These are phyloP conservation scores for Lepidurus couesii DNA, from an alignment of 1,140 invertebrate genomes.

Conservation along the genomic window DNA sequence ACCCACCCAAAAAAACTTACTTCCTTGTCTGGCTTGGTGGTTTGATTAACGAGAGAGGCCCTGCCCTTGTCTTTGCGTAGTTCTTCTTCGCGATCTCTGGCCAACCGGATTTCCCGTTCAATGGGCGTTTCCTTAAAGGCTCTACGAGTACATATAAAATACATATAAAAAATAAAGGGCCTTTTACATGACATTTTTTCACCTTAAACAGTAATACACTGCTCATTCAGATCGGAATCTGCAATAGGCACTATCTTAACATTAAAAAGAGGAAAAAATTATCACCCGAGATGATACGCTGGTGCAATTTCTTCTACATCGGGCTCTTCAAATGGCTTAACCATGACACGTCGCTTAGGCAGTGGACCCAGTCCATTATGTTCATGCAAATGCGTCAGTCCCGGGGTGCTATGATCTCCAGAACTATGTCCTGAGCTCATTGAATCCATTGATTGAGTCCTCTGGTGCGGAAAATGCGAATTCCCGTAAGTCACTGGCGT, in stretches of 20 bases:
- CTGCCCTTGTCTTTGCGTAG: constrained; percentile 46
- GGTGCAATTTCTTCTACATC: constrained; percentile 40
- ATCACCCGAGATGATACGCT: constrained; percentile 39
- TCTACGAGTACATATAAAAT: constrained; percentile 34
- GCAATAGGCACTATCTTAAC: neutral
- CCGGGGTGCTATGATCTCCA: constrained; percentile 36
- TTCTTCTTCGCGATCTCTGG: constrained; percentile 52
- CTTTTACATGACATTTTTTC: too few relatives aligned
- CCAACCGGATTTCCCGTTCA: constrained; percentile 52
- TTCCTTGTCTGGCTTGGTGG: constrained; percentile 29
- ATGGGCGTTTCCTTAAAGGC: constrained; percentile 52
- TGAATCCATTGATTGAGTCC: constrained; percentile 42
- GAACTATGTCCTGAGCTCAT: constrained; percentile 43
- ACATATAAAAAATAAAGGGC: neutral
- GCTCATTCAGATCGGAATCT: too few relatives aligned
- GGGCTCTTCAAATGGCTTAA: constrained; percentile 43
- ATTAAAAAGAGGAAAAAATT: neutral
- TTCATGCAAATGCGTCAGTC: constrained; percentile 24
- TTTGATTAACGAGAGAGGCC: constrained; percentile 37
- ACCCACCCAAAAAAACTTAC: constrained; percentile 6
- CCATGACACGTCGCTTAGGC: constrained; percentile 38
- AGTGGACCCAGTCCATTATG: neutral
- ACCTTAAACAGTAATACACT: too few relatives aligned
- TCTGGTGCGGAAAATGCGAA: constrained; percentile 35
- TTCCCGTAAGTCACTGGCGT: constrained; percentile 12